Evolutionary conservation across 2,888 invertebrate genomes (phyloP).

Genomic region (Morpho deidamia): DNA sequence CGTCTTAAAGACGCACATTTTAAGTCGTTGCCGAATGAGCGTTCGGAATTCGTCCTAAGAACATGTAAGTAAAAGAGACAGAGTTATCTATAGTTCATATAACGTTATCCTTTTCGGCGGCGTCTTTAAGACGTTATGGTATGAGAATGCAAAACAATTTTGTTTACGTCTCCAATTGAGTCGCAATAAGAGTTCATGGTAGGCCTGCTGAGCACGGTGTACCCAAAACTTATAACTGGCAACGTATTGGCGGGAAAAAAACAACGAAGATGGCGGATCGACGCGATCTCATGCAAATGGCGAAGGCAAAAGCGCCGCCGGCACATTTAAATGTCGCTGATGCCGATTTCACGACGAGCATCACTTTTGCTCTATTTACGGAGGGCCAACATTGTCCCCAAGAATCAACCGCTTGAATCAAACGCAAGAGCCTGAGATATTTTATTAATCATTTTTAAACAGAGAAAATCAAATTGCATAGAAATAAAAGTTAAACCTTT

Average conservation of each 20-base stretch:
- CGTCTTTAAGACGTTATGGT: too few relatives aligned
- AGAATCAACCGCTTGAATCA: constrained; percentile 23
- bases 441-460: constrained; percentile 11
- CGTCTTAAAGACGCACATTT: too few relatives aligned
- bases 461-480: background rate
- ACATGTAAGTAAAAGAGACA: too few relatives aligned
- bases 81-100: too few relatives aligned
- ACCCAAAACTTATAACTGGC: constrained; percentile 14
- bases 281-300: constrained; percentile 73
- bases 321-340: constrained; percentile 70
- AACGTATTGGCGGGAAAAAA: constrained; percentile 52
- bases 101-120: too few relatives aligned
- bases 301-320: constrained; percentile 65
- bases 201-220: constrained; percentile 7
- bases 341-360: constrained; percentile 40
- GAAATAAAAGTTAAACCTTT: background rate
- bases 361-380: constrained; percentile 68
- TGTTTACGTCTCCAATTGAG: too few relatives aligned
- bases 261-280: constrained; percentile 57
- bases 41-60: too few relatives aligned
- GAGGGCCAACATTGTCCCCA: constrained; percentile 29
- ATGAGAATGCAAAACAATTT: too few relatives aligned
- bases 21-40: too few relatives aligned
- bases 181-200: too few relatives aligned
- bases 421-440: constrained; percentile 11